Evolutionary conservation across 64 coral and sea anemone species (phyloP).

Genomic region (Porites lutea): DNA sequence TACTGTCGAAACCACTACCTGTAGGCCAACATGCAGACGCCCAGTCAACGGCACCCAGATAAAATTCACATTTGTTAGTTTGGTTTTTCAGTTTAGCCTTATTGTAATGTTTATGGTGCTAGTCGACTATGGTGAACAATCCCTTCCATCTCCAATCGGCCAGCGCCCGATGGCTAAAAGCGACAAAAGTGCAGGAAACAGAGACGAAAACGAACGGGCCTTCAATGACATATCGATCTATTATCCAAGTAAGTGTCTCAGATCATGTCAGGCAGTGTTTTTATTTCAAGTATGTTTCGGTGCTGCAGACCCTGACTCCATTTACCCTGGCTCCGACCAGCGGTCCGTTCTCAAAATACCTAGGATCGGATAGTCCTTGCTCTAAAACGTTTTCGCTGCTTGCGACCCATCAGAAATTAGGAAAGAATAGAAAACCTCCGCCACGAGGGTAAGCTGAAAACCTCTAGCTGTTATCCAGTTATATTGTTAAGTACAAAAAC

Average conservation of each 20-base stretch:
- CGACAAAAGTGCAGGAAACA: not conserved
- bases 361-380: too few relatives aligned
- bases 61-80: conserved; percentile 41
- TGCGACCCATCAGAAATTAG: too few relatives aligned
- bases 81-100: conserved; percentile 44
- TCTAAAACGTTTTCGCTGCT: too few relatives aligned
- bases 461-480: too few relatives aligned
- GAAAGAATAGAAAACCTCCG: too few relatives aligned
- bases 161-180: not conserved
- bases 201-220: not conserved
- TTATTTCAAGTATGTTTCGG: too few relatives aligned
- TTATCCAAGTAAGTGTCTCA: conserved; percentile 22
- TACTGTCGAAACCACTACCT: not conserved
- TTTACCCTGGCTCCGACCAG: too few relatives aligned
- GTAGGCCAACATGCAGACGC: not conserved
- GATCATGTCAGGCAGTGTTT: too few relatives aligned
- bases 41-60: conserved; percentile 15
- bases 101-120: conserved; percentile 51
- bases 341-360: too few relatives aligned
- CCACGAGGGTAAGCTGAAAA: too few relatives aligned
- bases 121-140: conserved; percentile 64
- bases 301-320: too few relatives aligned
- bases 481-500: too few relatives aligned
- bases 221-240: not conserved
- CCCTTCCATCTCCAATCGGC: not conserved